These are phyloP conservation scores for Tethea ocularis DNA, from an alignment of 2,888 invertebrate species.

Conservation along the genomic window DNA sequence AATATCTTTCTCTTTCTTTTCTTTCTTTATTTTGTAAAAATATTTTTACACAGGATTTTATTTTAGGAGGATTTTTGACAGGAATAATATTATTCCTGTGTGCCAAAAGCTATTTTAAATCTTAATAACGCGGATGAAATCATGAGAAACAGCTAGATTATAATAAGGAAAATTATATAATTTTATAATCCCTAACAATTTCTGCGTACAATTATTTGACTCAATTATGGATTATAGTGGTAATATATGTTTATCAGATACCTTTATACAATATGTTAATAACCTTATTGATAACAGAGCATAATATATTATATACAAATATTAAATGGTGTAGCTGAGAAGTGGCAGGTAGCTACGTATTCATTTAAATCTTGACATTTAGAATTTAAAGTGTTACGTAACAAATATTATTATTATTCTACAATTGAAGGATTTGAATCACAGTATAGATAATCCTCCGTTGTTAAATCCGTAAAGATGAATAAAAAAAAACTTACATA, in stretches of 20 bases:
- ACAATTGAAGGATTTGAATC: background rate
- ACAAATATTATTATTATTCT: conserved; percentile 1
- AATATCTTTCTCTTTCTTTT: no score
- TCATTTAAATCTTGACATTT: conserved; percentile 1
- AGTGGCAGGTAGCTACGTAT: background rate
- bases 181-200: no score
- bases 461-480: conserved; percentile 19
- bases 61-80: no score
- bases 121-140: no score
- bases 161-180: no score
- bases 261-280: background rate
- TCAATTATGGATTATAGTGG: background rate
- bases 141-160: no score
- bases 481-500: conserved; percentile 12
- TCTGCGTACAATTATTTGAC: no score
- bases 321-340: background rate
- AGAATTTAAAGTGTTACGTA: background rate
- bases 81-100: no score
- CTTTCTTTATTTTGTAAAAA: no score
- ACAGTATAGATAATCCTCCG: conserved; percentile 12
- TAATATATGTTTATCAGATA: background rate
- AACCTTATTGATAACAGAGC: background rate
- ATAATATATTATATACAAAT: background rate
- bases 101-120: no score
- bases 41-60: no score